phyloP scores from a whole-genome alignment of 2,797 vertebrate genomes.

The Lepilemur ruficaudatus region DNA sequence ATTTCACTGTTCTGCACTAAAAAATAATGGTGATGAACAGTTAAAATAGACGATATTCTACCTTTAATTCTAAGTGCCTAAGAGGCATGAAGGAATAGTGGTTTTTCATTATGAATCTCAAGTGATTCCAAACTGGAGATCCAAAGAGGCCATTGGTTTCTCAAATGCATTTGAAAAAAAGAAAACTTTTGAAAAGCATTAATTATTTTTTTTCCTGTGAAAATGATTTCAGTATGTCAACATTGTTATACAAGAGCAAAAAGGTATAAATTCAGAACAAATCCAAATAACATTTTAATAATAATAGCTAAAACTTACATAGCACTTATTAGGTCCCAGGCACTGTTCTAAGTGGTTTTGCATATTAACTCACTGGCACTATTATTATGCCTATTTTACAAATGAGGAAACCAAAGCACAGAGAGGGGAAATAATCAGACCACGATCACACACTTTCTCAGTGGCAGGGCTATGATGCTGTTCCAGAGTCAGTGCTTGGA shows the following conservation, averaged over 20 bases:
- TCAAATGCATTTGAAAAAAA: slow-evolving; percentile 34
- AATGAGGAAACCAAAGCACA: not conserved
- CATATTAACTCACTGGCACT: not conserved
- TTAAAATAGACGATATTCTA: slow-evolving; percentile 40
- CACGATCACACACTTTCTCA: not conserved
- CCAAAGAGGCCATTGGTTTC: slow-evolving; percentile 24
- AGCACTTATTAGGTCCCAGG: not conserved
- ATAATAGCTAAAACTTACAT: not conserved
- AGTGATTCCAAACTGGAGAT: slow-evolving; percentile 1
- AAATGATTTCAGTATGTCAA: slow-evolving; percentile 39
- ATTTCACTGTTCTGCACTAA: slow-evolving; percentile 38
- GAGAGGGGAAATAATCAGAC: not conserved
- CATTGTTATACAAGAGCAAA: not conserved
- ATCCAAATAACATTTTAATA: slow-evolving; percentile 26
- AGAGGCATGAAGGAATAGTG: not conserved
- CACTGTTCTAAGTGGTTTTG: not conserved
- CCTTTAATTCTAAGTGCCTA: slow-evolving; percentile 43
- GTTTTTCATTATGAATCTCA: slow-evolving; percentile 41
- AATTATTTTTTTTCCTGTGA: slow-evolving; percentile 3
- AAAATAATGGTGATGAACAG: slow-evolving; percentile 36
- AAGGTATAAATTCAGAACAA: not conserved
- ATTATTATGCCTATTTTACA: not conserved
- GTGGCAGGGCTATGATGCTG: not conserved
- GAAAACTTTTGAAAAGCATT: slow-evolving; percentile 42
- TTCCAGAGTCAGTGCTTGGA: not conserved